Percentiles rank a stretch among this genome's conserved stretches.
Conservation (phyloP, 2,113 vertebrate genomes). For the Mugil cephalus region DNA sequence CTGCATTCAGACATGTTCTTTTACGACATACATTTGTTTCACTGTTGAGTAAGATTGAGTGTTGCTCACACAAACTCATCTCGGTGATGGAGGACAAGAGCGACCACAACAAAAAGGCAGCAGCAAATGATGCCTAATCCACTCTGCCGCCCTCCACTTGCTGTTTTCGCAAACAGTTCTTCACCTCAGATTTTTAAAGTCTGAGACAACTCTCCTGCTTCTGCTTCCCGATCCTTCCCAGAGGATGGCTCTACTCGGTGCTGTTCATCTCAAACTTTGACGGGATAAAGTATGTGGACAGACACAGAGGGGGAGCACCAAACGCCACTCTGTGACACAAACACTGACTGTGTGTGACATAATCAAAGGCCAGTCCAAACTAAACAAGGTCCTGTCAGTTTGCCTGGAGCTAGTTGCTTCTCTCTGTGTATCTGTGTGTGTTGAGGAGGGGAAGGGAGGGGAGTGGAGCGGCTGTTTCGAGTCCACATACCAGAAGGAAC, state of each 20-base stretch:
- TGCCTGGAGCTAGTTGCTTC: conserved; percentile 30
- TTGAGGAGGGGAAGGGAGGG: not conserved
- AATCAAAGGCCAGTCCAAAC: conserved; percentile 50
- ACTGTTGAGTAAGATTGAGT: conserved; percentile 9
- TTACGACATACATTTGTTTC: conserved; percentile 30
- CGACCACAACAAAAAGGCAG: conserved; percentile 32
- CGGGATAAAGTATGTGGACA: conserved; percentile 21
- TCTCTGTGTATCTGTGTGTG: not conserved
- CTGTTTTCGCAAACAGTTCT: conserved; percentile 32
- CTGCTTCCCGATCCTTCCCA: not conserved
- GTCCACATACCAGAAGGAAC: not conserved
- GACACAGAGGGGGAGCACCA: conserved; percentile 15
- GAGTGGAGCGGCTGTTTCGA: not conserved
- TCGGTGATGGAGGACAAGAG: conserved; percentile 39
- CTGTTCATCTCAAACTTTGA: conserved; percentile 29
- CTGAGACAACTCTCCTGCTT: too few species aligned
- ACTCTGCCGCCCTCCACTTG: conserved; percentile 2
- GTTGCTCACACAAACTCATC: conserved; percentile 15
- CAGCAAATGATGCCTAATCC: conserved; percentile 50
- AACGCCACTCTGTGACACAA: conserved; percentile 34
- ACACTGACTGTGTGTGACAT: conserved; percentile 12
- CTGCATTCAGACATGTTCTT: conserved; percentile 9
- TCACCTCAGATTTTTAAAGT: too few species aligned
- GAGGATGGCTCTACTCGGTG: not conserved
- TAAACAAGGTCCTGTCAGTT: conserved; percentile 46